Evolutionary conservation across 2,797 vertebrate species (phyloP).

Genomic region (Paratrypauchen microcephalus): DNA sequence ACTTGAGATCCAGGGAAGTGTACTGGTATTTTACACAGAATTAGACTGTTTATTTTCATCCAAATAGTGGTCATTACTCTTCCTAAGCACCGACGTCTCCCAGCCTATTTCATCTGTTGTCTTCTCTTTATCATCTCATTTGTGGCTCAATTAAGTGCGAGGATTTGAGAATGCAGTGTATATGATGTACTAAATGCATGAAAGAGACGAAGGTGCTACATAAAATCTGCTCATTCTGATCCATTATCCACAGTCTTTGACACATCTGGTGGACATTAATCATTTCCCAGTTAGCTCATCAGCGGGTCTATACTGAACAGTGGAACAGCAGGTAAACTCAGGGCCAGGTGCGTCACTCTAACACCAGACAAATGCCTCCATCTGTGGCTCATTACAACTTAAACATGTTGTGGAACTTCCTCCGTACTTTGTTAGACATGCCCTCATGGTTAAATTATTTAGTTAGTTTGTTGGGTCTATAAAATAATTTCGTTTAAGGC

Average conservation of each 20-base stretch:
- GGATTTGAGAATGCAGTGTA: constrained; percentile 29
- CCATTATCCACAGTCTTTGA: constrained; percentile 56
- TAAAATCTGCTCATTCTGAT: constrained; percentile 43
- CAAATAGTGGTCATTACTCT: background rate
- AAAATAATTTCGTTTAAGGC: no score
- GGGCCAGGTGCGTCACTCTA: constrained; percentile 53
- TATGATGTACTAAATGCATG: constrained; percentile 27
- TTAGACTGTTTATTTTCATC: background rate
- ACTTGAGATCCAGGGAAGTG: background rate
- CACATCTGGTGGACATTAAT: constrained; percentile 66
- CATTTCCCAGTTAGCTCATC: constrained; percentile 61
- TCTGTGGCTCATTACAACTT: constrained; percentile 56
- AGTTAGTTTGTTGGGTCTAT: background rate
- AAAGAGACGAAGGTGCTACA: constrained; percentile 15
- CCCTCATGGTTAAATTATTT: constrained; percentile 4
- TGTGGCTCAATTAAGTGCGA: constrained; percentile 44
- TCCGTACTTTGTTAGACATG: background rate
- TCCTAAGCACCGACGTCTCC: constrained; percentile 2
- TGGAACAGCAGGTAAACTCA: constrained; percentile 64
- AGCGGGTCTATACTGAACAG: constrained; percentile 41
- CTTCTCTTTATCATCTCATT: constrained; percentile 44
- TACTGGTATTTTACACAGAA: background rate
- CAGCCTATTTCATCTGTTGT: constrained; percentile 10
- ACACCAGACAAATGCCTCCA: constrained; percentile 62
- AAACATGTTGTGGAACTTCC: constrained; percentile 41